Evolutionary conservation across 1,140 invertebrate genomes (phyloP).

Genomic region (Callitettix versicolor): DNA sequence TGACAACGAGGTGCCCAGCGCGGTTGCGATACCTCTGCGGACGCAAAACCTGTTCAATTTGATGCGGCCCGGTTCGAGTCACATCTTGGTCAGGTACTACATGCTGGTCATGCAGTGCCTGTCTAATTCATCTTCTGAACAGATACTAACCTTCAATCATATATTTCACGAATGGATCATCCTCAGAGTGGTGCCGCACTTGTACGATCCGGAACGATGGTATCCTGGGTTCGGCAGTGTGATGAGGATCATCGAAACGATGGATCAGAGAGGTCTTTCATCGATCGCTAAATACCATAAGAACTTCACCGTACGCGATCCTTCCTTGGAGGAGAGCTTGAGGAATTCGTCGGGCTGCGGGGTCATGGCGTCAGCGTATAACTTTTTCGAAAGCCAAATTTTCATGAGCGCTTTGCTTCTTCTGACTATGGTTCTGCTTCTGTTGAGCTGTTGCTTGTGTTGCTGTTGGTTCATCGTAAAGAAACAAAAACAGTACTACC

Average conservation of each 20-base stretch:
- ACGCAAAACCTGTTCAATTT: slow-evolving; percentile 20
- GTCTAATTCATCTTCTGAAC: neutral
- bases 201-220: slow-evolving; percentile 19
- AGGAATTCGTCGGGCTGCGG: too few species aligned
- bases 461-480: too few species aligned
- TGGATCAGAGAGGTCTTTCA: slow-evolving; percentile 7
- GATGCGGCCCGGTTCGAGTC: slow-evolving; percentile 13
- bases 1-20: slow-evolving; percentile 17
- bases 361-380: too few species aligned
- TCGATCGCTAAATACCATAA: too few species aligned
- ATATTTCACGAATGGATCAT: slow-evolving; percentile 17
- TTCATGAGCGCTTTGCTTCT: too few species aligned
- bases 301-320: too few species aligned
- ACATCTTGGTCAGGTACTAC: slow-evolving; percentile 22
- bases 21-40: slow-evolving; percentile 20
- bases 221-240: slow-evolving; percentile 24
- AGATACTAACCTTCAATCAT: slow-evolving; percentile 18
- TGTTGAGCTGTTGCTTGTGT: too few species aligned
- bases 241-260: slow-evolving; percentile 23
- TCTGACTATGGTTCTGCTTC: too few species aligned
- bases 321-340: too few species aligned
- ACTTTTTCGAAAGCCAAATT: neutral
- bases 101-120: slow-evolving; percentile 21
- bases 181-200: slow-evolving; percentile 17
- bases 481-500: too few species aligned